Evolutionary conservation across 1,140 invertebrate genomes (phyloP), one percentile per base, ranked within the genome.

Genomic region (Drosophila chauvacae): DNA sequence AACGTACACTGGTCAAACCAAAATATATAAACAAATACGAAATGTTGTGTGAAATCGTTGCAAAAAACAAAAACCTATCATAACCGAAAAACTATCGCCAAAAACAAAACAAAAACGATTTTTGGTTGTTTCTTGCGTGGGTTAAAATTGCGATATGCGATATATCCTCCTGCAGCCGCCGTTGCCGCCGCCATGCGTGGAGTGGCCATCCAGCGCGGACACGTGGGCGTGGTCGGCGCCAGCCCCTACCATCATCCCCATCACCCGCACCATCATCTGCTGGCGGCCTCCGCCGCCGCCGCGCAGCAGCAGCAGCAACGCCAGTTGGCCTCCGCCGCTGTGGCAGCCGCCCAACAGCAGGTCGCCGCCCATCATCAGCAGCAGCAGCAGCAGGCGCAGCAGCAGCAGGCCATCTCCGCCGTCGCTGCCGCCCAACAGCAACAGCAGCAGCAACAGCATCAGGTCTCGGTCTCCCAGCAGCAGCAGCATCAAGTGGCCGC

Each of bases 181-280:
- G 91, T 92, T 70, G 93, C 93, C 94, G 95, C 96, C 90, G 96
- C 94, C 61, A 91, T 95, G 79, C 93, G 94, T 91, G 96, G 96
- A 90, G 96, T 94, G 63, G 93, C 94, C 64, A 95, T 96, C 77
- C 96, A 96, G 84, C 94, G 96, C 90, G 95, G 95, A 76, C 93
- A 95, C 73, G 93, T 92, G 83, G 91, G 91, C 77, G 91, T 90
- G 93, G 94, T 80, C 92, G 93, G 92, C 75, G 91, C 90, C 93
- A 92, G 93, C 60, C 93, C 93, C 79, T 94, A 95, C 73, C 93
- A 95, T 92, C 94, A 94, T 91, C 93, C 73, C 60, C 82, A 86
- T 86, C 84, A 84, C 59, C 72, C 85, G 83, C 83, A 94, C 65
- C 93, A 95, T 91, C 94, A 94, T 92, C 94, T 94, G 82, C 94